These are phyloP conservation scores for Arvicanthis niloticus DNA, from an alignment of 2,113 vertebrate species.

Conservation along the genomic window DNA sequence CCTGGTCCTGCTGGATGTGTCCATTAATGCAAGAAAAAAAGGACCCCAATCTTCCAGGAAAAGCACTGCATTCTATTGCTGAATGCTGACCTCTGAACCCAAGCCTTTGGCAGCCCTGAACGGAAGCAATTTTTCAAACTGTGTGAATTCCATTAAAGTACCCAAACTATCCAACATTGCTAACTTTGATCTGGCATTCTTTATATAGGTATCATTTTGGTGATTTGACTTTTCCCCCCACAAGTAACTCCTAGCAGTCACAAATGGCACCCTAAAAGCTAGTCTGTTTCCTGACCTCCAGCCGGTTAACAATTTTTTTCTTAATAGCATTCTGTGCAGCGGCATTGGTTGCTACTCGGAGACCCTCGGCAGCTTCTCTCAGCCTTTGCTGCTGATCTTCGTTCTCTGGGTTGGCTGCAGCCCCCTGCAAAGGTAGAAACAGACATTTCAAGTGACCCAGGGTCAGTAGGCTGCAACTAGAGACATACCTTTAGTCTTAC, in stretches of 20 bases:
- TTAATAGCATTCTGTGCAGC: slow-evolving; percentile 99
- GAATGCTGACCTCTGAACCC: not conserved
- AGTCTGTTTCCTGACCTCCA: slow-evolving; percentile 90
- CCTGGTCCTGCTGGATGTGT: not conserved
- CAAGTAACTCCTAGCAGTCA: not conserved
- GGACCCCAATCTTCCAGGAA: not conserved
- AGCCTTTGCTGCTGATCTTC: slow-evolving; percentile 98
- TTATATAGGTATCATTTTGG: not conserved
- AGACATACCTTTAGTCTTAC: not conserved
- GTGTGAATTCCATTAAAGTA: not conserved
- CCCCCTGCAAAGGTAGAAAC: slow-evolving; percentile 89
- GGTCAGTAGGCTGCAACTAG: not conserved
- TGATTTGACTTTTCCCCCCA: not conserved
- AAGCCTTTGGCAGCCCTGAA: not conserved
- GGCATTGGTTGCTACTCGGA: slow-evolving; percentile 97
- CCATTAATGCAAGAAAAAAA: not conserved
- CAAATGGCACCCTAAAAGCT: not conserved
- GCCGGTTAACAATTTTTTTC: slow-evolving; percentile 97
- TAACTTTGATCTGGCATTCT: not conserved
- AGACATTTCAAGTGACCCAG: not conserved
- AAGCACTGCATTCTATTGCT: not conserved
- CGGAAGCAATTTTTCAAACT: not conserved
- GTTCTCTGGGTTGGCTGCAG: slow-evolving; percentile 97
- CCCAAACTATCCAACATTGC: not conserved
- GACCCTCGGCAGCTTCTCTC: slow-evolving; percentile 96